A percentile compares a stretch with the other conserved stretches of the same genome.
These are phyloP conservation scores for Oopsacas minuta DNA, from an alignment of 37 sponge, comb jelly and placozoan genomes.

Conservation along the genomic window DNA sequence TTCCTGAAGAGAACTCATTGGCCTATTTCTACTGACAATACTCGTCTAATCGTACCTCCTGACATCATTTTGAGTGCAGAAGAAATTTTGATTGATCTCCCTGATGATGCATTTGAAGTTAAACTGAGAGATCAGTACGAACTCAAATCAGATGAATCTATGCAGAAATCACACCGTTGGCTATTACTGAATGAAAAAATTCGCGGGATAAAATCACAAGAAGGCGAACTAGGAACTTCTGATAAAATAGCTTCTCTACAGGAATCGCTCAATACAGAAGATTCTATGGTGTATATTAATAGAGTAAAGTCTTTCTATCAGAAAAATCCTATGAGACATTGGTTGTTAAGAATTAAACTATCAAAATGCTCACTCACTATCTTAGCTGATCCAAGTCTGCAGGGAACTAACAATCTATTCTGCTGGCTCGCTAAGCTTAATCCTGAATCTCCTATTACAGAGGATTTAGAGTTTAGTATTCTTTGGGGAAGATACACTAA, in stretches of 20 bases:
- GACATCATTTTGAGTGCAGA: constrained; percentile 43
- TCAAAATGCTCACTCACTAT: constrained; percentile 26
- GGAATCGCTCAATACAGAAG: not conserved
- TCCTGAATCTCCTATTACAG: not conserved
- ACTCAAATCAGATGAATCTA: constrained; percentile 26
- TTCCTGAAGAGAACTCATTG: not conserved
- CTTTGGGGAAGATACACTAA: constrained; percentile 53
- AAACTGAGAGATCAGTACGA: constrained; percentile 68
- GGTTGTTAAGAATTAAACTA: constrained; percentile 45
- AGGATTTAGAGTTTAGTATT: constrained; percentile 52
- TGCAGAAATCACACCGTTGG: not conserved
- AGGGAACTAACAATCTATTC: constrained; percentile 35
- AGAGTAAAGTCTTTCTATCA: not conserved
- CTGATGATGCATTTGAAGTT: constrained; percentile 74
- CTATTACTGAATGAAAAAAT: not conserved
- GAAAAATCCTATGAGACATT: not conserved
- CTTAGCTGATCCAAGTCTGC: constrained; percentile 56
- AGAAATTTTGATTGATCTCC: constrained; percentile 38
- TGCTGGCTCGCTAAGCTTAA: constrained; percentile 45
- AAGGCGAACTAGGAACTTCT: not conserved
- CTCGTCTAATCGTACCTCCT: constrained; percentile 25
- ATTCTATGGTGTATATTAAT: not conserved
- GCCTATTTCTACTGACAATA: not conserved
- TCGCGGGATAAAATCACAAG: not conserved
- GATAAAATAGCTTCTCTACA: not conserved